Conservation (phyloP, 1,140 invertebrate genomes). For the Paracyclopina nana region DNA sequence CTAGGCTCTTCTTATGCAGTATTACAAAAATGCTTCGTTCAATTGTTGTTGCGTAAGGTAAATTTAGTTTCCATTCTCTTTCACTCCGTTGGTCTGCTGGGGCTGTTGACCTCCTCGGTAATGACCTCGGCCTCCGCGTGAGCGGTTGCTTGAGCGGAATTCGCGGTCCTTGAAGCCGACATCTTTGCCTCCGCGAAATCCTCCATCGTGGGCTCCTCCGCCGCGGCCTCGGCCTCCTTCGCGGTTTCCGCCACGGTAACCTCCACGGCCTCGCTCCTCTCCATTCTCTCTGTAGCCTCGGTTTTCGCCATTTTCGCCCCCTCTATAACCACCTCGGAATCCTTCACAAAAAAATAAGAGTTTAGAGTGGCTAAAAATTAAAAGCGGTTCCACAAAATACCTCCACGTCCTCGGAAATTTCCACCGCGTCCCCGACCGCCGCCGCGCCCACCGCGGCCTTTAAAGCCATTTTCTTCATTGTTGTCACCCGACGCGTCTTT, state of each 20-base stretch:
- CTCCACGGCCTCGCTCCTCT: background rate
- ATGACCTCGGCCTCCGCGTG: background rate
- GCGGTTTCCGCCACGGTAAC: background rate
- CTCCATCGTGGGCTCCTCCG: background rate
- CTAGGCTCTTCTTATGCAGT: too few relatives aligned
- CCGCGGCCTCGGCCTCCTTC: background rate
- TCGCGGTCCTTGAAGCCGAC: background rate
- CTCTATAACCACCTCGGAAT: background rate
- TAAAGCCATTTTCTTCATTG: background rate
- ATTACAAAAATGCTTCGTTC: too few relatives aligned
- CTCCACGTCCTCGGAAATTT: background rate
- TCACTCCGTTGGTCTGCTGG: too few relatives aligned
- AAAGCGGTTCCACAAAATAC: background rate
- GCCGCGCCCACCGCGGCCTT: background rate
- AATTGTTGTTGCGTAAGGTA: too few relatives aligned
- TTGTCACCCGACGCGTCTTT: background rate
- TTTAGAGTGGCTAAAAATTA: background rate
- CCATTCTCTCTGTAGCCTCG: background rate
- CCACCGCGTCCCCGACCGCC: slow-evolving; percentile 3
- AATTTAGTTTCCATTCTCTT: too few relatives aligned
- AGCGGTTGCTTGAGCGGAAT: background rate
- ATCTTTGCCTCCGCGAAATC: background rate
- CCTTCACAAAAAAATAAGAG: background rate
- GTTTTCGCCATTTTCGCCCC: background rate
- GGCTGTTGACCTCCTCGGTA: background rate